phyloP scores from a whole-genome alignment of 2,797 vertebrate genomes.

The Delichon dasypus region DNA sequence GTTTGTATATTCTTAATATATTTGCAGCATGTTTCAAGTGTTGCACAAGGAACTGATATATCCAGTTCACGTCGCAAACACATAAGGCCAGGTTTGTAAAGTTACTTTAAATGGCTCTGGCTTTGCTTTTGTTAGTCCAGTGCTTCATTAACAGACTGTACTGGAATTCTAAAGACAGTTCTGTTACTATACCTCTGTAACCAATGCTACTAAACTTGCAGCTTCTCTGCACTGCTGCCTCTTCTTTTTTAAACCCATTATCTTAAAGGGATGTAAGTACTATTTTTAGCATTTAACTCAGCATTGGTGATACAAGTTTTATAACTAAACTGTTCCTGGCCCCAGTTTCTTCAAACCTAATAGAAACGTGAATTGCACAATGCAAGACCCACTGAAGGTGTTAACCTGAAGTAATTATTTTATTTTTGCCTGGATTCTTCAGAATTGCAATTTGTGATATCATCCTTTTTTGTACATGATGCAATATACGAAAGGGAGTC shows the following conservation, averaged over 20 bases:
- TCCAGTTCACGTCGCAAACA: background rate
- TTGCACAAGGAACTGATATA: background rate
- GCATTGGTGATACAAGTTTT: background rate
- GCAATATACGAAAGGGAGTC: slow-evolving; percentile 18
- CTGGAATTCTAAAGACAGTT: background rate
- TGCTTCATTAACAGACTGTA: background rate
- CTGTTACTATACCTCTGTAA: background rate
- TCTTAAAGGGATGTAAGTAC: background rate
- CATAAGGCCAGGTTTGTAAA: background rate
- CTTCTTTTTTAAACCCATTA: background rate
- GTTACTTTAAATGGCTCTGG: background rate
- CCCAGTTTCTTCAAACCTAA: background rate
- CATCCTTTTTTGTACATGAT: slow-evolving; percentile 31
- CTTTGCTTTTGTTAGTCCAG: background rate
- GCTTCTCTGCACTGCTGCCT: background rate
- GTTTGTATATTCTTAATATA: background rate
- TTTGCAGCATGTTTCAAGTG: background rate
- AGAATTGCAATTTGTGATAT: slow-evolving; percentile 12
- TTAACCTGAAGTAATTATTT: background rate
- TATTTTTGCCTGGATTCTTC: background rate
- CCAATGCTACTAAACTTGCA: background rate
- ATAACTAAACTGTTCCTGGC: background rate
- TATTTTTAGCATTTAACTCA: background rate
- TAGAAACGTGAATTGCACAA: background rate
- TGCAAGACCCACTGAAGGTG: background rate